These are phyloP conservation scores for Emydocephalus ijimae DNA, from an alignment of 2,113 vertebrate genomes.

Conservation along the genomic window DNA sequence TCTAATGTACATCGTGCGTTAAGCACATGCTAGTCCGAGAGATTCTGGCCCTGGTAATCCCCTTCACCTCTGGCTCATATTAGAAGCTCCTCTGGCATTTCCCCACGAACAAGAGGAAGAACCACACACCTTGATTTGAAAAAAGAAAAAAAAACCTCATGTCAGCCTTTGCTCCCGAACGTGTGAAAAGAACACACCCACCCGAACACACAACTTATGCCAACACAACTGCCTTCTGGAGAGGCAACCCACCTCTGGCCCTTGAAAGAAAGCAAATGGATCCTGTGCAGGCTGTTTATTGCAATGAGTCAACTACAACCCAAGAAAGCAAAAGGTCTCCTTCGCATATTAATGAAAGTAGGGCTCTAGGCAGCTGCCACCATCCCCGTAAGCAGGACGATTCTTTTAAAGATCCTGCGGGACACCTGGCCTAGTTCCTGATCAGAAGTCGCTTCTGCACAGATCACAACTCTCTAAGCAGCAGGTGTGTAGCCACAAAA, in stretches of 20 bases:
- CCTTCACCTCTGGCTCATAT: not conserved
- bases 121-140: not conserved
- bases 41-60: not conserved
- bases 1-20: not conserved
- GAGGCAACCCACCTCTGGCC: not conserved
- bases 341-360: not conserved
- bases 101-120: not conserved
- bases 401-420: not conserved
- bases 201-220: not conserved
- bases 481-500: not conserved
- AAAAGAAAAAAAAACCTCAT: conserved; percentile 10
- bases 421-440: not conserved
- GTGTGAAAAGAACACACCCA: not conserved
- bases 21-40: not conserved
- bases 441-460: not conserved
- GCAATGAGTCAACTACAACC: not conserved
- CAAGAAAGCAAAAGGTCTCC: fast-evolving
- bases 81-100: not conserved
- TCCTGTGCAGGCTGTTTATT: not conserved
- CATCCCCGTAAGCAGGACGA: not conserved
- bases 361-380: not conserved
- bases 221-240: not conserved
- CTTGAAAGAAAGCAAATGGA: conserved; percentile 5
- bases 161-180: not conserved
- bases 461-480: not conserved